A percentile compares a stretch with the other conserved stretches of the same genome.
Conservation (phyloP, 1,140 invertebrate species). For the Contarinia nasturtii region DNA sequence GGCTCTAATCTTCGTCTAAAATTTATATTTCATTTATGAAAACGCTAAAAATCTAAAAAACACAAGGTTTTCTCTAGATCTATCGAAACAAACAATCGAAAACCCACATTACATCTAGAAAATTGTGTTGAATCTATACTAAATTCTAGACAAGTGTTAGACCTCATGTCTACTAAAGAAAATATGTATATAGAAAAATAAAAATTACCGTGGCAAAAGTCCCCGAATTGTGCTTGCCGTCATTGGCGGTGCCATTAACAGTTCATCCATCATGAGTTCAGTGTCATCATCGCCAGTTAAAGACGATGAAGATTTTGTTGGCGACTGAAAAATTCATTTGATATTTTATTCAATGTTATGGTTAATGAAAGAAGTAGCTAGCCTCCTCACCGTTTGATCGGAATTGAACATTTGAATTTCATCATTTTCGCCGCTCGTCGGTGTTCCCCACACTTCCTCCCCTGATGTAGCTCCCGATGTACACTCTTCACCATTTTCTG, state of each 20-base stretch:
- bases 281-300: slow-evolving; percentile 44
- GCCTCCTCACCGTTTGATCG: slow-evolving; percentile 38
- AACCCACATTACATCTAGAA: too few relatives aligned
- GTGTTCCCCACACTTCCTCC: slow-evolving; percentile 70
- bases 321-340: slow-evolving; percentile 25
- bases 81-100: too few relatives aligned
- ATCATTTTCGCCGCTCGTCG: slow-evolving; percentile 59
- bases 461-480: slow-evolving; percentile 59
- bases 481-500: slow-evolving; percentile 36
- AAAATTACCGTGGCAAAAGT: slow-evolving; percentile 37
- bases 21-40: slow-evolving; percentile 5
- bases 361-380: too few relatives aligned
- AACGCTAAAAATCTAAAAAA: too few relatives aligned
- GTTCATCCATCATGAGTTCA: slow-evolving; percentile 49
- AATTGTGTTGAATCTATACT: too few relatives aligned
- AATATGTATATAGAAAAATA: too few relatives aligned
- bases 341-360: too few relatives aligned
- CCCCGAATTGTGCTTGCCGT: slow-evolving; percentile 41
- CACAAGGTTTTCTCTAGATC: too few relatives aligned
- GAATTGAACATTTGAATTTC: slow-evolving; percentile 41
- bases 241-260: slow-evolving; percentile 46
- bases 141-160: too few relatives aligned
- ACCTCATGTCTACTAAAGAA: too few relatives aligned
- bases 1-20: slow-evolving; percentile 38
- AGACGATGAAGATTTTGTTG: slow-evolving; percentile 40